phyloP scores from a whole-genome alignment of 1,140 invertebrate species.

The Dendrolimus punctatus region DNA sequence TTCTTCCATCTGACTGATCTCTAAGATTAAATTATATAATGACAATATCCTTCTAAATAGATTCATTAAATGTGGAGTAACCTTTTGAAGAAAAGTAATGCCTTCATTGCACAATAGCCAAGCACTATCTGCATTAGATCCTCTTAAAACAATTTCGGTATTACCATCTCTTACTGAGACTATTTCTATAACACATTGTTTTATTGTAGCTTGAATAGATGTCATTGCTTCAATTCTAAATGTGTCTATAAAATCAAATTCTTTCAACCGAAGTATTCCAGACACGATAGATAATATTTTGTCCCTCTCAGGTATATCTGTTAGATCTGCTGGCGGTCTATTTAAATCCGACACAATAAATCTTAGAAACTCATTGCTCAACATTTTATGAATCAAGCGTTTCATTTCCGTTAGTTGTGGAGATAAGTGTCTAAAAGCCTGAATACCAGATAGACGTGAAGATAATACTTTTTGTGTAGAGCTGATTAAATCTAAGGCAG shows the following conservation, averaged over 20 bases:
- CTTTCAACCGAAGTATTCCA: slow-evolving; percentile 88
- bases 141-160: slow-evolving; percentile 76
- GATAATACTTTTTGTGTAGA: slow-evolving; percentile 96
- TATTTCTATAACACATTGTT: slow-evolving; percentile 89
- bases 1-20: slow-evolving; percentile 69
- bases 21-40: slow-evolving; percentile 81
- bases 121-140: slow-evolving; percentile 77
- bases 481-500: slow-evolving; percentile 96
- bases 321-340: slow-evolving; percentile 80
- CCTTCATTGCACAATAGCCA: slow-evolving; percentile 83
- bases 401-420: slow-evolving; percentile 98
- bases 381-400: slow-evolving; percentile 96
- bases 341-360: slow-evolving; percentile 95
- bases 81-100: slow-evolving; percentile 82
- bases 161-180: slow-evolving; percentile 79
- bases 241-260: slow-evolving; percentile 90
- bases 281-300: slow-evolving; percentile 91
- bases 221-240: slow-evolving; percentile 93
- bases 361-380: slow-evolving; percentile 94
- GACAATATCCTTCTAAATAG: slow-evolving; percentile 77
- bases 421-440: slow-evolving; percentile 95
- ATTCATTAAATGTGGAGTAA: slow-evolving; percentile 79
- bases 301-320: slow-evolving; percentile 83
- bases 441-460: slow-evolving; percentile 91
- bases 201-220: slow-evolving; percentile 89